Percentiles rank a stretch among this genome's conserved stretches.
Conservation (phyloP, 2,797 vertebrate species). For the Tinamus major region DNA sequence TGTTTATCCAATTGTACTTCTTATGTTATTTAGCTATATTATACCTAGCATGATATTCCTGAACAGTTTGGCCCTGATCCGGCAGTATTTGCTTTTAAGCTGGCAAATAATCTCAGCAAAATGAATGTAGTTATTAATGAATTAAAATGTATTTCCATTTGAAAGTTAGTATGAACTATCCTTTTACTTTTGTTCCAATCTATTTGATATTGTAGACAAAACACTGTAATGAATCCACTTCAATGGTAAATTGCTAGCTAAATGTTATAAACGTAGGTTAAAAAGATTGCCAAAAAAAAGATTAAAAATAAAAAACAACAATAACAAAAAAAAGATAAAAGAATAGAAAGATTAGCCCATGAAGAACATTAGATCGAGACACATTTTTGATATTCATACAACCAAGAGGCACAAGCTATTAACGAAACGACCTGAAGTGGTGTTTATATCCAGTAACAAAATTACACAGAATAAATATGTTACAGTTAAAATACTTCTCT, state of each 20-base stretch:
- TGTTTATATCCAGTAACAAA: background rate
- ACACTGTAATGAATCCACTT: background rate
- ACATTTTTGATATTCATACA: background rate
- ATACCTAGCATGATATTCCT: background rate
- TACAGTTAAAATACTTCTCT: background rate
- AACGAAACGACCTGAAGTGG: background rate
- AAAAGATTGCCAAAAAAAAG: background rate
- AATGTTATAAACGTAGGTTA: background rate
- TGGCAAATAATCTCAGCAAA: background rate
- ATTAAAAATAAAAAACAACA: background rate
- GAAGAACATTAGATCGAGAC: background rate
- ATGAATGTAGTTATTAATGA: background rate
- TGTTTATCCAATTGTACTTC: background rate
- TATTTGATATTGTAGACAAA: background rate
- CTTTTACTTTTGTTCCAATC: background rate
- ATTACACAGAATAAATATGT: rapidly evolving
- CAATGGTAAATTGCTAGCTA: background rate
- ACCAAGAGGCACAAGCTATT: background rate
- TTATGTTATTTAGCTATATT: background rate
- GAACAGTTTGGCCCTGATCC: background rate
- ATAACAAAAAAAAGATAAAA: background rate
- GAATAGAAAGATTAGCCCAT: background rate
- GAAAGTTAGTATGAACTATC: background rate
- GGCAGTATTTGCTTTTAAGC: background rate
- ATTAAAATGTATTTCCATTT: background rate